Conservation (phyloP, 2,113 vertebrate species). For the Microtus pennsylvanicus region DNA sequence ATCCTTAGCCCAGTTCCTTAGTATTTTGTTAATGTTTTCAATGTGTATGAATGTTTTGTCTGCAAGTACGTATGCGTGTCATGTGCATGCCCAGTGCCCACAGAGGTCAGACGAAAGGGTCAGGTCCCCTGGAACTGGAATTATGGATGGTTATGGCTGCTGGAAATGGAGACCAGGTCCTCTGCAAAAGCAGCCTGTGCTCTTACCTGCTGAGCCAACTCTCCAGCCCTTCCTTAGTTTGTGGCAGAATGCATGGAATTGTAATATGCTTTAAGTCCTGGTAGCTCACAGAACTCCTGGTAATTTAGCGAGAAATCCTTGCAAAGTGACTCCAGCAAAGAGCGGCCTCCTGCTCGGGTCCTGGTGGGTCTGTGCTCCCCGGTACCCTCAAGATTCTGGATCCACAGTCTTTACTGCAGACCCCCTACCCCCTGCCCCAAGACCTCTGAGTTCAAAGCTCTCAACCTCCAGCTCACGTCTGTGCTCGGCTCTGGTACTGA, state of each 20-base stretch:
- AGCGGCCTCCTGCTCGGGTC: neutral
- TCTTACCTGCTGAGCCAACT: neutral
- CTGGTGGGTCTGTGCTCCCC: neutral
- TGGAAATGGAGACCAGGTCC: neutral
- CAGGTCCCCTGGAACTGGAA: neutral
- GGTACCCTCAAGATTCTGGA: neutral
- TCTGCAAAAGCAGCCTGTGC: neutral
- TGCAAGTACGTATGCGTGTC: neutral
- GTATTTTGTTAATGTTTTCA: neutral
- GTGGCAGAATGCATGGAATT: neutral
- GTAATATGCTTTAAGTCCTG: neutral
- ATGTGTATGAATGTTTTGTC: neutral
- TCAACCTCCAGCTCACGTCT: neutral
- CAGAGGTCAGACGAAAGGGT: neutral
- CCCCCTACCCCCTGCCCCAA: neutral
- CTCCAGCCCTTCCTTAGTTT: neutral
- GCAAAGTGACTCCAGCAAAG: too few species aligned
- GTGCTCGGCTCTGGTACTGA: neutral
- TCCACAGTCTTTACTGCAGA: rapidly evolving
- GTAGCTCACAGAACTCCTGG: neutral
- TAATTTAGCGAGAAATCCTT: neutral
- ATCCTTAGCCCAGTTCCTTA: neutral
- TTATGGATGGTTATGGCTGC: neutral
- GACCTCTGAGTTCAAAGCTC: neutral
- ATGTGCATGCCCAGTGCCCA: neutral